Base-by-base conservation (phyloP, 2,113 vertebrate species). In the Myxocyprinus asiaticus region DNA sequence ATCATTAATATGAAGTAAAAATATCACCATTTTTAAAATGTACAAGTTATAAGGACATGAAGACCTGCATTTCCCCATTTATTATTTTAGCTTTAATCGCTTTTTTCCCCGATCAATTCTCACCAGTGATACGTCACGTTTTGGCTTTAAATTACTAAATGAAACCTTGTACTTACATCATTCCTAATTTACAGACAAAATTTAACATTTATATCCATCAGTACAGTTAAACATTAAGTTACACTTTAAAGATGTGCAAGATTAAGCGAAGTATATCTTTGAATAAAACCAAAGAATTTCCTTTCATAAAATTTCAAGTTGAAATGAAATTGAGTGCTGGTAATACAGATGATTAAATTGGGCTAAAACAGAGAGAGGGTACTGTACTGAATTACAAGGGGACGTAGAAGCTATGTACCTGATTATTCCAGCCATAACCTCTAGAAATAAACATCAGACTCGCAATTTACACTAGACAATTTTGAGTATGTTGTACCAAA, bases 1-100 rank as follows among this genome's bases (percentile, higher is more conserved):
- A 96, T 94, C 91, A 91, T 95, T 95, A 95, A 96, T 96, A 93
- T 95, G 95, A 97, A 97, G 95, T 98, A 99, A 95, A 98, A 99
- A 98, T 95, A 93, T 96, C 95, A 95, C 94, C 92, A 88, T 94
- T 94, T 95, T 96, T 95, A 11, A 95, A 97, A 98, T 97, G 89
- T 96, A 97, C 95, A 97, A 94, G 90, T 94, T 95, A 95, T 92
- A 95, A 96, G 94, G 90, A 94, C 91, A 91, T 90, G 91, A 92
- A 91, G 87, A 93, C 90, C 91, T 91, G 91, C 93, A 93, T 94
- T 91, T 93, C 92, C 91, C 86, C 55, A 56, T 53, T 70, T 73
- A 68, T 70, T 73, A 68, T 85, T 77, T 58, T 80, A 89, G 86
- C 87, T 84, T 90, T 85, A 89, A 83, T 44, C 42, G 7, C 17